These are phyloP conservation scores for Callinectes sapidus DNA, from an alignment of 2,888 invertebrate genomes.

Conservation along the genomic window DNA sequence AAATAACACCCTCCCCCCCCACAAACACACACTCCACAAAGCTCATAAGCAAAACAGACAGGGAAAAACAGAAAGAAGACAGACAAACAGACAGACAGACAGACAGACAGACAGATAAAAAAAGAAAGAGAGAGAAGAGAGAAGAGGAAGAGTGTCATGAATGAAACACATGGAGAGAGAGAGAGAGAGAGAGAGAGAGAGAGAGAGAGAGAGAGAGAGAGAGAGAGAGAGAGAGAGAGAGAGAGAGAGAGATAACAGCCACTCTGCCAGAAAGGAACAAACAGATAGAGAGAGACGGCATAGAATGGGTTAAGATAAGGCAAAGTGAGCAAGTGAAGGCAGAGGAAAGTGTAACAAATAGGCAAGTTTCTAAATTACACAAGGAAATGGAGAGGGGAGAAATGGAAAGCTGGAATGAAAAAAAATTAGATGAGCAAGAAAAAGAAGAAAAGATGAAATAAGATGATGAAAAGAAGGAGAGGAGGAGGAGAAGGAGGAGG, in stretches of 20 bases:
- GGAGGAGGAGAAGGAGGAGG: too few relatives aligned
- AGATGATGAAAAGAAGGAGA: neutral
- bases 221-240: neutral
- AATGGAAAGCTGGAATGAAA: neutral
- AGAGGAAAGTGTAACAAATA: conserved; percentile 49
- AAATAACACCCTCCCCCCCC: neutral
- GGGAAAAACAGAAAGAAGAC: neutral
- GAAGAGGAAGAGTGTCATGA: neutral
- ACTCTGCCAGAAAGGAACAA: neutral
- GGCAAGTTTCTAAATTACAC: neutral
- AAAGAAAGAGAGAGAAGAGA: neutral
- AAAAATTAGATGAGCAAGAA: neutral
- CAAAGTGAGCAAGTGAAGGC: conserved; percentile 54
- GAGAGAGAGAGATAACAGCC: neutral
- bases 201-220: neutral
- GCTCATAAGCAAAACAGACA: neutral
- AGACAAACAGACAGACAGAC: too few relatives aligned
- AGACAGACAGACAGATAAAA: neutral
- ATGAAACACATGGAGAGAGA: neutral
- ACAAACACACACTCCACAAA: neutral
- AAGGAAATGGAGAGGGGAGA: neutral
- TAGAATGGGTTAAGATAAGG: neutral
- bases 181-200: neutral
- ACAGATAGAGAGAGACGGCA: neutral
- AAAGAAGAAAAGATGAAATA: neutral